phyloP scores from a whole-genome alignment of 1,140 invertebrate species.

The Heliothis subflexa region DNA sequence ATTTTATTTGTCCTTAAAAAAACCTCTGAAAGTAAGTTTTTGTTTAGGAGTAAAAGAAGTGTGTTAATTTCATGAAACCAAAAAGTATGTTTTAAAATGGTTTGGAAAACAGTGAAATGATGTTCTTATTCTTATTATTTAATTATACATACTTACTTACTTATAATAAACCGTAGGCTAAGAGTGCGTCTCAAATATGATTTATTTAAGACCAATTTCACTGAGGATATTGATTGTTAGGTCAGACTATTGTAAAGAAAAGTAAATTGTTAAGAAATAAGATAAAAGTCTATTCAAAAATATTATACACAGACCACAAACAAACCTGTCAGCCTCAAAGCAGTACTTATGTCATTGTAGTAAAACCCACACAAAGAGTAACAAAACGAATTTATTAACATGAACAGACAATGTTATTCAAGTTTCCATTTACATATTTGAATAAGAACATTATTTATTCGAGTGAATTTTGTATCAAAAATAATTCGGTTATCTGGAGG shows the following conservation, averaged over 20 bases:
- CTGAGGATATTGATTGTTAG: too few relatives aligned
- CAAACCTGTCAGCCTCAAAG: background rate
- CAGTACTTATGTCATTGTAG: background rate
- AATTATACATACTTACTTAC: too few relatives aligned
- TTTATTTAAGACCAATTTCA: too few relatives aligned
- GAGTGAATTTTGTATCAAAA: slow-evolving; percentile 31
- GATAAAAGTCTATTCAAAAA: background rate
- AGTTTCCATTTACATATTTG: slow-evolving; percentile 31
- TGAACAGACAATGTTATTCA: slow-evolving; percentile 16
- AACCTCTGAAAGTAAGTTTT: too few relatives aligned
- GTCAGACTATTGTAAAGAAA: background rate
- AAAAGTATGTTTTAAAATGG: too few relatives aligned
- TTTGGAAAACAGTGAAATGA: too few relatives aligned
- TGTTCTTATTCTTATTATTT: too few relatives aligned
- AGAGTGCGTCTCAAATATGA: too few relatives aligned
- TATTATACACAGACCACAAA: background rate
- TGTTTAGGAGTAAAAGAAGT: too few relatives aligned
- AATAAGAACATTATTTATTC: slow-evolving; percentile 29
- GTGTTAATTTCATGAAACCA: too few relatives aligned
- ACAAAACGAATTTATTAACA: slow-evolving; percentile 8
- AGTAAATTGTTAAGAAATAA: background rate
- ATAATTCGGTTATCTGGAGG: slow-evolving; percentile 24
- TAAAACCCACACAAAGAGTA: background rate
- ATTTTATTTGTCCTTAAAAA: too few relatives aligned
- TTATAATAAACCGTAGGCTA: too few relatives aligned